Evolutionary conservation across 2,113 vertebrate genomes (phyloP), one percentile per base, ranked within the genome.

Genomic region (Suncus etruscus): DNA sequence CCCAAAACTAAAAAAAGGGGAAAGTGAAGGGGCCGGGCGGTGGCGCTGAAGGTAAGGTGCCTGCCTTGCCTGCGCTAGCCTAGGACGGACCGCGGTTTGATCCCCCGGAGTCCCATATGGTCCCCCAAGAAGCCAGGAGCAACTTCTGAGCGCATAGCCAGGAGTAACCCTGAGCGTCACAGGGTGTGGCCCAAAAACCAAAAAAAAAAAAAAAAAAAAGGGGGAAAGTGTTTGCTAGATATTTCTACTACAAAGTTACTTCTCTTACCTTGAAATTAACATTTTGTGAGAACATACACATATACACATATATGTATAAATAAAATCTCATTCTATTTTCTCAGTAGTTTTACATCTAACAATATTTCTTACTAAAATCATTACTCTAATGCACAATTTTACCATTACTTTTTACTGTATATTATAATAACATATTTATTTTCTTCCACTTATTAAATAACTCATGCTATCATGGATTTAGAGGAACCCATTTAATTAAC

Each of bases 331-430:
- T 80, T 73, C 81, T 69, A 69, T 24, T 63, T 88, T 80, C 11
- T 39, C 15, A 1, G 27, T 1, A 14, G 87, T 91, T 84, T 72
- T 50, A 9, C 27, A 74, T 12, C 15, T 31, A 63, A 16, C 31
- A 32, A 69, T 75, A n/a, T 61, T 84, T 76, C 76, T 76, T 69
- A 74, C 16, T 10, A 75, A 68, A 24, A 80, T 81, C 63, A 68
- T 75, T 70, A 31, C 39, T 93, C 47, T 86, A 74, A 20, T 83
- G 32, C 20, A 61, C 75, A n/a, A 79, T 74, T 91, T 83, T 84
- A 73, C 25, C 10, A 4, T 83, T 9, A 69, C 88, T 85, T 84
- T 12, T 78, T 4, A 65, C 29, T 83, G 77, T 83, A 32, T 86
- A 45, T 47, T 22, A 4, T 70, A 90, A 86, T 32, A 93, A 82